Evolutionary conservation across 1,140 invertebrate genomes (phyloP).

Genomic region (Trypoxylus dichotomus): DNA sequence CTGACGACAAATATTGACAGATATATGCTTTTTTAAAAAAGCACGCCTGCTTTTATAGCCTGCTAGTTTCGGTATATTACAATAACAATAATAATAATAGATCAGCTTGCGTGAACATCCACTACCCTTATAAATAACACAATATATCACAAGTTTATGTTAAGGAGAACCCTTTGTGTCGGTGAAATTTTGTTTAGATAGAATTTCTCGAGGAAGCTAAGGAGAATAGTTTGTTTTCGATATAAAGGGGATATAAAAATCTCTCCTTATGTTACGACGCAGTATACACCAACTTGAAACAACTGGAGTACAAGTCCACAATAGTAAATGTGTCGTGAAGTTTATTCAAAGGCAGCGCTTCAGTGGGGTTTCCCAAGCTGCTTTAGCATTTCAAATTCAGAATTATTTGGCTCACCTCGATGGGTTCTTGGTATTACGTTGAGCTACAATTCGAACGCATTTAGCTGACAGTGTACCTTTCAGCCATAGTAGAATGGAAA

Average conservation of each 20-base stretch:
- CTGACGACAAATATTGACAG: conserved; percentile 23
- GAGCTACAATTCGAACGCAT: too few species aligned
- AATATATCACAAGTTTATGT: conserved; percentile 18
- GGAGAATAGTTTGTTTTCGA: neutral
- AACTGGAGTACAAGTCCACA: too few species aligned
- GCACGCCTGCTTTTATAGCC: conserved; percentile 7
- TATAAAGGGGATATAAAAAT: neutral
- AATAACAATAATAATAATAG: conserved; percentile 26
- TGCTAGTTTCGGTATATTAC: conserved; percentile 14
- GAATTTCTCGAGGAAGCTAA: neutral
- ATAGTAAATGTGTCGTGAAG: too few species aligned
- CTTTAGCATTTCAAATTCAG: too few species aligned
- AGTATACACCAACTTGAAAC: too few species aligned
- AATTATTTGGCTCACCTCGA: too few species aligned
- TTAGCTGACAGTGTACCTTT: too few species aligned
- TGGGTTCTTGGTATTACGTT: too few species aligned
- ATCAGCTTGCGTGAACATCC: conserved; percentile 16
- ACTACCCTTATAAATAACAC: conserved; percentile 20
- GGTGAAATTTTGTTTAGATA: conserved; percentile 17
- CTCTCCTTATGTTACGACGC: neutral
- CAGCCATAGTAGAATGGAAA: too few species aligned
- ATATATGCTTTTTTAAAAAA: conserved; percentile 24
- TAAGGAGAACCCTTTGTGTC: conserved; percentile 10
- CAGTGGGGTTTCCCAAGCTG: too few species aligned
- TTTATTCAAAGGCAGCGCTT: too few species aligned